Percentiles rank a stretch among this genome's conserved stretches.
Evolutionary conservation across 2,797 vertebrate species (phyloP).

Genomic region (Clarias laeviceps): DNA sequence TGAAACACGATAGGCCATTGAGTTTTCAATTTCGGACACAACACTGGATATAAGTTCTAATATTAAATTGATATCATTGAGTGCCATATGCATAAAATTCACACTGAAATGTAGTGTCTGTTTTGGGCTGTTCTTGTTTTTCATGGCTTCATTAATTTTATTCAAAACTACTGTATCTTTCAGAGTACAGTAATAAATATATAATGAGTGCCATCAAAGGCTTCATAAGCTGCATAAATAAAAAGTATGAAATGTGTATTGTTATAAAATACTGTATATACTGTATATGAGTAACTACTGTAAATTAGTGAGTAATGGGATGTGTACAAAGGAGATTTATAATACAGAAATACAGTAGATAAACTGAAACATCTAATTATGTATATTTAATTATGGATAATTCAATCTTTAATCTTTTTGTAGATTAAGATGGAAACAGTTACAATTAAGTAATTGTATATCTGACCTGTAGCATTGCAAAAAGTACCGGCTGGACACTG

Average conservation of each 20-base stretch:
- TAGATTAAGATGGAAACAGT: not conserved
- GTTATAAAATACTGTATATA: not conserved
- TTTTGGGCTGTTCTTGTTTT: not conserved
- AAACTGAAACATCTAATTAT: not conserved
- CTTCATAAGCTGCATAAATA: not conserved
- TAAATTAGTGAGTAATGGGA: not conserved
- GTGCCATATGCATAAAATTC: not conserved
- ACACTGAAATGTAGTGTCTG: not conserved
- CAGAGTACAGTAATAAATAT: not conserved
- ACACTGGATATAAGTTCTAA: not conserved
- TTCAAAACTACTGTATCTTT: not conserved
- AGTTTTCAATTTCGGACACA: not conserved
- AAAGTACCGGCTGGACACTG: conserved; percentile 80
- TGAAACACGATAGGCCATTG: conserved; percentile 37
- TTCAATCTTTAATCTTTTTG: not conserved
- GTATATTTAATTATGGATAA: not conserved
- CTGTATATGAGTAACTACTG: not conserved
- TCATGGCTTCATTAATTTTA: not conserved
- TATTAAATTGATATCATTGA: not conserved
- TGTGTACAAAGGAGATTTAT: not conserved
- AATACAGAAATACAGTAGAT: not conserved
- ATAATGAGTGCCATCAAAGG: not conserved
- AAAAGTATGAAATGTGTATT: not conserved
- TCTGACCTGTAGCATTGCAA: conserved; percentile 81
- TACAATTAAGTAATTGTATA: not conserved